Evolutionary conservation across 2,113 vertebrate genomes (phyloP), one percentile per base, ranked within the genome.

Genomic region (Formicarius rufipectus): DNA sequence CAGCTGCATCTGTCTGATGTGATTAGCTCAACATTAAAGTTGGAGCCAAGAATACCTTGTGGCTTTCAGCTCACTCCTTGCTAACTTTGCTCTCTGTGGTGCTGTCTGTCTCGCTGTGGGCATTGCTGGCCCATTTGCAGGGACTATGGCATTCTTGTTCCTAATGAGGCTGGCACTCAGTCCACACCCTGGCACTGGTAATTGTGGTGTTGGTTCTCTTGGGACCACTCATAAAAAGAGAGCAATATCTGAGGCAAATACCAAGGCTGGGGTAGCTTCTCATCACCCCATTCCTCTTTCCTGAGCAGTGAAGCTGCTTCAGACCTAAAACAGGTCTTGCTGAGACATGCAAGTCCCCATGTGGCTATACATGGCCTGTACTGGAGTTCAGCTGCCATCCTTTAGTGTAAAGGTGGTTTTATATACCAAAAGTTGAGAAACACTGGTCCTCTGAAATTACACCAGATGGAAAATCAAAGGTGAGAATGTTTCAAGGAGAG

Each of bases 151-250:
- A 1, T 49, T 67, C 58, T 50, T 73, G 44, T 27, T 89, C 47
- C 62, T 71, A 0, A 2, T 19, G 31, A 30, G 21, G 10, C 19
- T 2, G 1, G 14, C 2, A 2, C 50, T 44, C 31, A 12, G 19
- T 93, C 28, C 17, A 17, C 18, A 72, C 1, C 0, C 33, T 50
- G 50, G 53, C 58, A 66, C 7, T 0, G 0, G 2, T 20, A 12
- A 58, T 19, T 23, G 28, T 20, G 39, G 7, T n/a, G 14, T 9
- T 0, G 0, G 13, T 63, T 80, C 16, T 35, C 27, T n/a, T 72
- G 49, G 49, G 53, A 33, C 76, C 12, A 7, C 4, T 3, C 1
- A 0, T 35, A 53, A 72, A 47, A 74, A 21, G 4, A 6, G 33
- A 60, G 31, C 13, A 17, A 3, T 44, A 35, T 10, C 30, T 56